Percentiles rank a stretch among this genome's conserved stretches.
Conservation (phyloP, 2,888 invertebrate genomes). For the Cryptus viduatorius region DNA sequence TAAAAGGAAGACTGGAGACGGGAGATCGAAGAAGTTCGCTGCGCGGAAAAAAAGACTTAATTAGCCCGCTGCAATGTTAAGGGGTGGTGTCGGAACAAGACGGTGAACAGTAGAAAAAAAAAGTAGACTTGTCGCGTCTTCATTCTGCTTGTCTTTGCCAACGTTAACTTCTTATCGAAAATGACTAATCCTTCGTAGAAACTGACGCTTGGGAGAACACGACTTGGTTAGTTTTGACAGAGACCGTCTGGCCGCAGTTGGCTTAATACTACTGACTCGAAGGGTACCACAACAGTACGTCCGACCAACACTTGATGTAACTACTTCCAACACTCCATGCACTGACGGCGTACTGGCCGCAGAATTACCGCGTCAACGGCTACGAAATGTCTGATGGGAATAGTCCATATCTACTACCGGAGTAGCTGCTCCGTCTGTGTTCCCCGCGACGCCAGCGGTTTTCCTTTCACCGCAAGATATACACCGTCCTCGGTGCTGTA, state of each 20-base stretch:
- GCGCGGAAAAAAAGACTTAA: slow-evolving; percentile 37
- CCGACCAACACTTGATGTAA: slow-evolving; percentile 30
- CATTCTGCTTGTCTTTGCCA: background rate
- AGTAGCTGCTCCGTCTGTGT: background rate
- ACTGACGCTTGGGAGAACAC: background rate
- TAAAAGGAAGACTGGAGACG: slow-evolving; percentile 27
- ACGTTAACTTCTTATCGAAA: background rate
- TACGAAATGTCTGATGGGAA: slow-evolving; percentile 43
- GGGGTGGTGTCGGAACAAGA: background rate
- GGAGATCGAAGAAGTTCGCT: slow-evolving; percentile 48
- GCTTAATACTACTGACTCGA: slow-evolving; percentile 14
- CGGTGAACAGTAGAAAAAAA: background rate
- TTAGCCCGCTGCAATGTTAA: slow-evolving; percentile 30
- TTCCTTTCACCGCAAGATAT: slow-evolving; percentile 28
- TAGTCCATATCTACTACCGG: slow-evolving; percentile 14
- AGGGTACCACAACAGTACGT: slow-evolving; percentile 11
- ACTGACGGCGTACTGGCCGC: slow-evolving; percentile 2
- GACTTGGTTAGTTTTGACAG: background rate
- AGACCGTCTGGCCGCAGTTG: background rate
- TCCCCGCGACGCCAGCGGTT: slow-evolving; percentile 12
- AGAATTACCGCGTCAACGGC: slow-evolving; percentile 49
- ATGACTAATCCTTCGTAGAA: background rate
- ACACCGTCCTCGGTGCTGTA: background rate
- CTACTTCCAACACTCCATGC: slow-evolving; percentile 35
- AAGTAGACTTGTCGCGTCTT: background rate